Evolutionary conservation across 2,888 invertebrate species (phyloP).

Genomic region (Acronicta alni): DNA sequence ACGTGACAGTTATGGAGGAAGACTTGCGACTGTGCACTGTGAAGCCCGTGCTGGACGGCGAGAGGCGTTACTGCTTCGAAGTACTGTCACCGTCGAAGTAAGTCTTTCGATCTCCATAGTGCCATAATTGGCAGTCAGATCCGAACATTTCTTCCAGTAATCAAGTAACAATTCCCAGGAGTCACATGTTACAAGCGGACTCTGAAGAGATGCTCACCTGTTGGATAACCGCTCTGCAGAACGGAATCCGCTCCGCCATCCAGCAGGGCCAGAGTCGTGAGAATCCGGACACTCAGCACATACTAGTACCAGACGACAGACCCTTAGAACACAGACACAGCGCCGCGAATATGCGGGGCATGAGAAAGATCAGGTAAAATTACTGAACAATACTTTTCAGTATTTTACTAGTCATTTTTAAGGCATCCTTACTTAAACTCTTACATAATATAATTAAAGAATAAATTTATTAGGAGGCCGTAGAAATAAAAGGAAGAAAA

Average conservation of each 20-base stretch:
- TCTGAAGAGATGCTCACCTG: conserved; percentile 96
- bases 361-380: conserved; percentile 80
- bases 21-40: conserved; percentile 98
- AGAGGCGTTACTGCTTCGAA: conserved; percentile 98
- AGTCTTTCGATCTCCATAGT: conserved; percentile 64
- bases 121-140: too few relatives aligned
- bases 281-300: conserved; percentile 78
- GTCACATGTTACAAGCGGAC: conserved; percentile 99
- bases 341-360: conserved; percentile 62
- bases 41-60: conserved; percentile 95
- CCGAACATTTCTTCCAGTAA: too few relatives aligned
- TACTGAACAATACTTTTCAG: too few relatives aligned
- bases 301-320: conserved; percentile 77
- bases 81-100: conserved; percentile 97
- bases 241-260: conserved; percentile 95
- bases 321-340: conserved; percentile 60
- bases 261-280: conserved; percentile 90
- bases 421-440: too few relatives aligned
- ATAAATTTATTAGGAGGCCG: too few relatives aligned
- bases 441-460: too few relatives aligned
- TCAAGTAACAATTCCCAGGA: conserved; percentile 87
- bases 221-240: conserved; percentile 97
- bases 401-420: too few relatives aligned
- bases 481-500: too few relatives aligned
- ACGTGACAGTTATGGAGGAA: conserved; percentile 98